Evolutionary conservation across 2,113 vertebrate species (phyloP).

Genomic region (Nycticryphes semicollaris): DNA sequence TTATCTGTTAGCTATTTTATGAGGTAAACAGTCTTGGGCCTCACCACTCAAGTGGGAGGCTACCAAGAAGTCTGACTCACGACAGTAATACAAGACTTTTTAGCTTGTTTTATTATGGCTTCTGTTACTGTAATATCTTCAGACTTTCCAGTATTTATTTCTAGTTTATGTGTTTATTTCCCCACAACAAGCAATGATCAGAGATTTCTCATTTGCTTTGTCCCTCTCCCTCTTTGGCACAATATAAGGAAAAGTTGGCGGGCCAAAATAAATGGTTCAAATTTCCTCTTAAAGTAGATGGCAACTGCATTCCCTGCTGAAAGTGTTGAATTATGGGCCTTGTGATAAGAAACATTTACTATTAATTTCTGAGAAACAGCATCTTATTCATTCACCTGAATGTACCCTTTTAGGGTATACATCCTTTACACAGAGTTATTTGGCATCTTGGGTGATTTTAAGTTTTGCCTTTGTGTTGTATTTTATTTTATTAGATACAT

Average conservation of each 20-base stretch:
- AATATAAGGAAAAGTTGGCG: not conserved
- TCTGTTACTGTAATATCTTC: not conserved
- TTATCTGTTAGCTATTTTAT: not conserved
- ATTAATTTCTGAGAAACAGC: not conserved
- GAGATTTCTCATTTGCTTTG: not conserved
- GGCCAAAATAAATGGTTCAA: not conserved
- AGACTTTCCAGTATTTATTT: not conserved
- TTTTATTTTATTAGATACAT: not conserved
- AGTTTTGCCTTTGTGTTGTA: not conserved
- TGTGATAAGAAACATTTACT: not conserved
- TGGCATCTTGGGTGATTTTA: not conserved
- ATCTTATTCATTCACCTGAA: not conserved
- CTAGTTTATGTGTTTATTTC: not conserved
- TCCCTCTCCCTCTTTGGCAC: not conserved
- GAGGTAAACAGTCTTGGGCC: not conserved
- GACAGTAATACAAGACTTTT: not conserved
- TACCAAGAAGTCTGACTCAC: conserved; percentile 12
- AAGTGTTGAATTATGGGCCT: not conserved
- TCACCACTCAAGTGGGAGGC: not conserved
- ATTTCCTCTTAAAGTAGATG: not conserved
- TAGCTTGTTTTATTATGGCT: not conserved
- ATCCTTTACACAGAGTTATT: not conserved
- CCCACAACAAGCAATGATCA: not conserved
- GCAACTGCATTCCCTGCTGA: not conserved
- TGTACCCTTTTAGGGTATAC: not conserved